Evolutionary conservation across 2,797 vertebrate species (phyloP), one percentile per base, ranked within the genome.

Genomic region (Peromyscus eremicus): DNA sequence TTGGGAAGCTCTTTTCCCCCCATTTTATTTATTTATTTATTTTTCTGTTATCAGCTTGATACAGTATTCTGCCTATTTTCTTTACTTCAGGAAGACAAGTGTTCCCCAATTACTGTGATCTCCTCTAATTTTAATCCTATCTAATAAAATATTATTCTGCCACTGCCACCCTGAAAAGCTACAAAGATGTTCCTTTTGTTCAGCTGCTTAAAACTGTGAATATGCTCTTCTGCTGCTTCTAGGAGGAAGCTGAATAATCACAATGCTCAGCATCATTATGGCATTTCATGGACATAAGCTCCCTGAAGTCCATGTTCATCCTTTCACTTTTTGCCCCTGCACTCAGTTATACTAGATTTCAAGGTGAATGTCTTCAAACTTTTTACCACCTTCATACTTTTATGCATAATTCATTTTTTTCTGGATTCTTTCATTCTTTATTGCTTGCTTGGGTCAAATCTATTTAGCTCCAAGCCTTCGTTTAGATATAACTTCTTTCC

Each of bases 401-500:
- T 88, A 64, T 1, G 3, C 21, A 60, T 76, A 32, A 49, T 43
- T 43, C 64, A 7, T 4, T 29, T 57, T 82, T 87, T 19, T 13
- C 80, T 81, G 19, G 68, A 80, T 46, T 21, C 13, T 55, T 23
- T 80, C 57, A 66, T 80, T 34, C 52, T 90, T 25, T 87, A 68
- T n/a, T 77, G 6, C 55, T 5, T 90, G 10, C n/a, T 8, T 92
- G n/a, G 3, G 82, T 92, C 8, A 79, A 3, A 60, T 14, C 21
- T 94, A 13, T 37, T 62, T 93, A 46, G 52, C 60, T 9, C 86
- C 49, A 55, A 12, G 0, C 21, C 16, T 87, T 29, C 0, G 21
- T 71, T 96, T 79, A 76, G 83, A 87, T 80, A 77, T 49, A 60
- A 92, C 25, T 81, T 91, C 21, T 76, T 77, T n/a, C 2, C 71